Evolutionary conservation across 1,140 invertebrate species (phyloP), one percentile per base, ranked within the genome.

Genomic region (Dufourea novaeangliae): DNA sequence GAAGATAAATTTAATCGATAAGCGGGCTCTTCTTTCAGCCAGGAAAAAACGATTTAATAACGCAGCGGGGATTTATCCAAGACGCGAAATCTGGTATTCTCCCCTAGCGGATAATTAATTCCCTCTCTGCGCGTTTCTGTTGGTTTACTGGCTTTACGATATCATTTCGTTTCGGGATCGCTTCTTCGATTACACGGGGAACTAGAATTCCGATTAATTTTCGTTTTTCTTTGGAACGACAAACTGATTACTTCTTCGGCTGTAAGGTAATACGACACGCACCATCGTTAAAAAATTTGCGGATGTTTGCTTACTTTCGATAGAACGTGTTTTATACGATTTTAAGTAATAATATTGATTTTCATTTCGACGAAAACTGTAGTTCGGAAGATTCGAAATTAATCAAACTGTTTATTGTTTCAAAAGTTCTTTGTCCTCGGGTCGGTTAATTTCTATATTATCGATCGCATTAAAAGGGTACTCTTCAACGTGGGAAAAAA

Each of bases 1-100:
- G 64, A 69, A 76, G 74, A 76, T 76, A 69, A 76, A 76, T 66
- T 69, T 56, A 52, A 68, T 69, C 66, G 74, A 76, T 69, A 76
- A 76, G 66, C 37, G 27, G 32, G 74, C 52, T 37, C 37, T 52
- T 61, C 41, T 70, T 61, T 6, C 29, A 63, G 22, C 20, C 10
- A 56, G 22, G 20, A 32, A 34, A 69, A 76, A 76, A 70, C 46
- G 66, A 76, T 76, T 69, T 68, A 76, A 68, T 66, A 75, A 68
- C 52, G 72, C 62, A 52, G 41, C 46, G 22, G 61, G 50, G 74
- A 70, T 66, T 57, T 32, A 57, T 25, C 20, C 25, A 11, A 20
- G 52, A 57, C 44, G 52, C 29, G 63, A 46, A 75, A 68, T 64
- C 62, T 66, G 63, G 62, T 44, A 41, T 75, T 56, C n/a, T n/a